These are phyloP conservation scores for Notocelia uddmanniana DNA, from an alignment of 2,888 invertebrate genomes.

Conservation along the genomic window DNA sequence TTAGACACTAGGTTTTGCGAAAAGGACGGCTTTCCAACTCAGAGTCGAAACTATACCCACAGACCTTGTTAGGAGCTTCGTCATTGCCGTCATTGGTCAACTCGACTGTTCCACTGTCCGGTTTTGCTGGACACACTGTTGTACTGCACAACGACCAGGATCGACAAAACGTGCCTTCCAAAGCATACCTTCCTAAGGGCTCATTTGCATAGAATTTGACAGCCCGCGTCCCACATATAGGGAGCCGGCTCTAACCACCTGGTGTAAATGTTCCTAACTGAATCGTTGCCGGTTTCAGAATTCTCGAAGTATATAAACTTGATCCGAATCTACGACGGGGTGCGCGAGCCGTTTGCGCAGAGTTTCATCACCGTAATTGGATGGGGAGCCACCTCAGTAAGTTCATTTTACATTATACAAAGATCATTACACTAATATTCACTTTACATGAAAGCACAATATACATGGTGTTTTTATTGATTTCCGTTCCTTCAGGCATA, in stretches of 20 bases:
- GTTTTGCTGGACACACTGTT: neutral
- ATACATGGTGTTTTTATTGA: no score
- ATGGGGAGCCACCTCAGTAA: conserved; percentile 76
- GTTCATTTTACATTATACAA: neutral
- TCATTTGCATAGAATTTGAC: no score
- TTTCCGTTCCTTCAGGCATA: no score
- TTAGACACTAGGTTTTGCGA: no score
- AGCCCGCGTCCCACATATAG: no score
- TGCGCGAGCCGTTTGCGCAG: conserved; percentile 72
- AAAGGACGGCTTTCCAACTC: no score
- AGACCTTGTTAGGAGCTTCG: no score
- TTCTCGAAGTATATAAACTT: conserved; percentile 63
- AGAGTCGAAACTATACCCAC: no score
- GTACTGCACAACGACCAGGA: neutral
- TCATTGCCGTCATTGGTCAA: no score
- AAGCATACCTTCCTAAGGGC: neutral
- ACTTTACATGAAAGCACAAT: neutral
- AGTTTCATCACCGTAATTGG: conserved; percentile 75
- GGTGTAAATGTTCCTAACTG: no score
- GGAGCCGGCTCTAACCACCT: no score
- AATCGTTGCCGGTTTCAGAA: conserved; percentile 56
- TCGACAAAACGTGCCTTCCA: neutral
- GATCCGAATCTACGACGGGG: conserved; percentile 73
- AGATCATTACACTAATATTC: neutral
- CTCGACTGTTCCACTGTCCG: no score